Conservation (phyloP, 2,888 invertebrate species). For the Alloscopus bannaensis region DNA sequence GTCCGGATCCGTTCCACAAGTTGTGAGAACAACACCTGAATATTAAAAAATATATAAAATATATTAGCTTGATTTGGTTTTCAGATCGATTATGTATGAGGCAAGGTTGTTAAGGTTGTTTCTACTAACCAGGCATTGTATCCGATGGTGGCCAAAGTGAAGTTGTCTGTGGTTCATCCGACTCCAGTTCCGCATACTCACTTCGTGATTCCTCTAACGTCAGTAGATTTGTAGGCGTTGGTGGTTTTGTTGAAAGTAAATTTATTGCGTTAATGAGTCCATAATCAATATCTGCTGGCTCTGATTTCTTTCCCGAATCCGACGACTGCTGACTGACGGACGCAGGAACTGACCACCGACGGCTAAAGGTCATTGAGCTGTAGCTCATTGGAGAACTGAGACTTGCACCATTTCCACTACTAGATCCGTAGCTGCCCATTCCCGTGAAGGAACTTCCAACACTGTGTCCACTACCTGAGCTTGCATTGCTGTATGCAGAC, state of each 20-base stretch:
- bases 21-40: conserved; percentile 71
- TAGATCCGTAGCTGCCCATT: conserved; percentile 34
- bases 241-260: conserved; percentile 70
- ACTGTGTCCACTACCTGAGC: conserved; percentile 55
- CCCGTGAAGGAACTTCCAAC: conserved; percentile 56
- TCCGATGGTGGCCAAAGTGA: conserved; percentile 72
- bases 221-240: conserved; percentile 62
- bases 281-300: conserved; percentile 66
- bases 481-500: conserved; percentile 72
- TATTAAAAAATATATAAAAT: background rate
- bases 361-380: conserved; percentile 43
- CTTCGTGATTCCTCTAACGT: conserved; percentile 69
- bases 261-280: conserved; percentile 73
- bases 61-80: background rate
- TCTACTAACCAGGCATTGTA: conserved; percentile 72
- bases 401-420: conserved; percentile 50
- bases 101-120: no score
- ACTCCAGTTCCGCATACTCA: conserved; percentile 65
- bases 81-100: background rate
- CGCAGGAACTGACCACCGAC: conserved; percentile 73
- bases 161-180: conserved; percentile 65
- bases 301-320: conserved; percentile 67
- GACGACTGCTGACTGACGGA: conserved; percentile 64
- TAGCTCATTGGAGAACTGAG: conserved; percentile 46
- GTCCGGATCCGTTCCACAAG: conserved; percentile 71